Evolutionary conservation across 2,797 vertebrate genomes (phyloP), one percentile per base, ranked within the genome.

Genomic region (Ciconia nigra): DNA sequence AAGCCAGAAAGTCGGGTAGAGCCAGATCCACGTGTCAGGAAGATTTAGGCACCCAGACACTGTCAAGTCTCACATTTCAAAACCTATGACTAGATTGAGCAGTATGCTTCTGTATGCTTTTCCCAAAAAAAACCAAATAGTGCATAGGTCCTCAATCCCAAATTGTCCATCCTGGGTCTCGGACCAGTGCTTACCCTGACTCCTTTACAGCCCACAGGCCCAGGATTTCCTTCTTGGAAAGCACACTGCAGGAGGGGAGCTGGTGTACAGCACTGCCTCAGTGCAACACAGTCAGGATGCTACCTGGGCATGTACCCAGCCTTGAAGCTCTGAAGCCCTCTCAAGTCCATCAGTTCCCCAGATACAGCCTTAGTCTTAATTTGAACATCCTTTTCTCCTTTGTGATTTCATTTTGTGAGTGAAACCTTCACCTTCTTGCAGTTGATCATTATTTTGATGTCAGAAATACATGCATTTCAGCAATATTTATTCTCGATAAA

Each of bases 181-280:
- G 42, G 39, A 70, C 9, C 46, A 66, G 42, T 77, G 28, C 8
- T 54, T 70, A 49, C 11, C 4, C 22, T n/a, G 52, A 14, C 11
- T 73, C 10, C 22, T 83, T 76, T 44, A 59, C 7, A 37, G 16
- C 17, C 47, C 44, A n/a, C 15, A 80, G 17, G n/a, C 4, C 11
- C 13, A 63, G 15, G 28, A 66, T 51, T 63, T 77, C 15, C 13
- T 41, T 80, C 35, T 49, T 35, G 33, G 51, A 70, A 80, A 83
- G 28, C 35, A 26, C 0, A 1, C 8, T 0, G 0, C 5, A 4
- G 15, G 44, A 74, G 24, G 41, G 6, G 24, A 76, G 21, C 20
- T 71, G 28, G 25, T 39, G 25, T 55, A 47, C 31, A 77, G 26
- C 11, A 11, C 33, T 11, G 13, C 8, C 12, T 39, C 29, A 55